Evolutionary conservation across 2,888 invertebrate species (phyloP).

Genomic region (Eupeodes latifasciatus): DNA sequence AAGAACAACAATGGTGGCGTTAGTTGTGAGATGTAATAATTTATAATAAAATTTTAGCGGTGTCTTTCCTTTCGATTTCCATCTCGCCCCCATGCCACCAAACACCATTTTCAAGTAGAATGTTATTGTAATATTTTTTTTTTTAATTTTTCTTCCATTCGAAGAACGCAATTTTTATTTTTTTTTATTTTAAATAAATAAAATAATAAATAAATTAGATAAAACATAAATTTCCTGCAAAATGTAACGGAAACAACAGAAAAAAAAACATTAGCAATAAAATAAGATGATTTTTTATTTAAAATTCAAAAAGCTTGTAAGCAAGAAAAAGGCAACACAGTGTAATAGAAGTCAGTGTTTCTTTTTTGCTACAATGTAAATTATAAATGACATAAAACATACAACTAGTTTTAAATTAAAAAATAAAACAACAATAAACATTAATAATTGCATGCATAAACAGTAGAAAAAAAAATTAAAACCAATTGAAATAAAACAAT

Average conservation of each 20-base stretch:
- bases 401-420: not conserved
- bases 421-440: not conserved
- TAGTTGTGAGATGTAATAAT: conserved; percentile 64
- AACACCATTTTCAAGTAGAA: conserved; percentile 19
- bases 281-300: conserved; percentile 5
- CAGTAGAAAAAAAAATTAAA: not conserved
- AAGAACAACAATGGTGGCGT: conserved; percentile 83
- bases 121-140: conserved; percentile 11
- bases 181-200: conserved; percentile 21
- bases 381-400: not conserved
- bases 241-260: not conserved
- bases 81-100: not conserved
- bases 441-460: not conserved
- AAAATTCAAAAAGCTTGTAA: not conserved
- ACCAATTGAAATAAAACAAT: not conserved
- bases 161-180: conserved; percentile 37
- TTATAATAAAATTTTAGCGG: not conserved
- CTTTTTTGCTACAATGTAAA: not conserved
- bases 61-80: not conserved
- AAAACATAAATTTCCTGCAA: conserved; percentile 7
- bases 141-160: conserved; percentile 32
- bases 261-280: not conserved
- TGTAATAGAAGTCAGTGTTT: not conserved
- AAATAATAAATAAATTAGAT: conserved; percentile 27
- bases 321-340: not conserved